Percentiles rank a stretch among this genome's conserved stretches.
Conservation (phyloP, 2,797 vertebrate species). For the Lagorchestes hirsutus region DNA sequence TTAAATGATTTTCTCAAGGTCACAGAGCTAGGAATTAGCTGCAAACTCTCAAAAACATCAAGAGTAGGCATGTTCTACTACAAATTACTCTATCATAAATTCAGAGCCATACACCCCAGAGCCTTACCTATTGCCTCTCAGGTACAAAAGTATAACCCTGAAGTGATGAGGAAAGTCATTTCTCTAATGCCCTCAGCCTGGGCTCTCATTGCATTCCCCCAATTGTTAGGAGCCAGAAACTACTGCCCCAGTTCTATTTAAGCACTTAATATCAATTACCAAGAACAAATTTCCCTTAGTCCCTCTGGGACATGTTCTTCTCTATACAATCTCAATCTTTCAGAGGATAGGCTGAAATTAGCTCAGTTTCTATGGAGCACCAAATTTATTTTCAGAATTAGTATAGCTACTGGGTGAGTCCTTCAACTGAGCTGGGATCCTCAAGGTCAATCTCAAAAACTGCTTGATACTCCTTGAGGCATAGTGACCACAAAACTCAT, state of each 20-base stretch:
- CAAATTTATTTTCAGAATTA: background rate
- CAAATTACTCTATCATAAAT: background rate
- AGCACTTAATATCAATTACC: background rate
- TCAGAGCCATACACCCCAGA: background rate
- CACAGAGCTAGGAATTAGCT: background rate
- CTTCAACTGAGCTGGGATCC: background rate
- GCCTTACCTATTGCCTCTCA: background rate
- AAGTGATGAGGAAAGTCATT: background rate
- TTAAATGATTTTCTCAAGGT: background rate
- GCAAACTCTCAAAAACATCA: background rate
- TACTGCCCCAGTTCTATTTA: background rate
- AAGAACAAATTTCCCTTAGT: background rate
- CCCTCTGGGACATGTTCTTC: background rate
- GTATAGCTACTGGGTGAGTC: background rate
- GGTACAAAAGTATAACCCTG: background rate
- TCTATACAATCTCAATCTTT: background rate
- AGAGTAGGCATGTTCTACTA: background rate
- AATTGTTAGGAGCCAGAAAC: background rate
- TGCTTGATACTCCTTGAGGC: background rate
- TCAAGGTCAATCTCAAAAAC: background rate
- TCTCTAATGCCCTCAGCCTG: background rate
- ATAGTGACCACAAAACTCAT: background rate
- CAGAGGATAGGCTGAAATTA: background rate
- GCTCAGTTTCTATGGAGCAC: background rate
- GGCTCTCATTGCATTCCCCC: background rate